A percentile compares a stretch with the other conserved stretches of the same genome.
phyloP scores from a whole-genome alignment of 1,140 invertebrate species.

The Drosophila melanica region DNA sequence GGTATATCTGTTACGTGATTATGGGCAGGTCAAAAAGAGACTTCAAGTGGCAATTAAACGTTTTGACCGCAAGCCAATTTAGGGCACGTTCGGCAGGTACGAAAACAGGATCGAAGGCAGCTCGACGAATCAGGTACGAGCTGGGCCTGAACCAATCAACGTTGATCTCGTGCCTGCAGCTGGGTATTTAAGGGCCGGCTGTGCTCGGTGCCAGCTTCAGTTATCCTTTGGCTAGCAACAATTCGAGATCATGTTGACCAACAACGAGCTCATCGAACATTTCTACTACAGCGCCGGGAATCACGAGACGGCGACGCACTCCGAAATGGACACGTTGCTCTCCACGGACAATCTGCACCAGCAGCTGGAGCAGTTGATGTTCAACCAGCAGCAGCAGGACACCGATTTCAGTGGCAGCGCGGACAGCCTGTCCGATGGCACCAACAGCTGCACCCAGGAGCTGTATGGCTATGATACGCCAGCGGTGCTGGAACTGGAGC shows the following conservation, averaged over 20 bases:
- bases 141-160: conserved; percentile 55
- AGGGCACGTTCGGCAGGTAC: conserved; percentile 56
- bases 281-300: conserved; percentile 53
- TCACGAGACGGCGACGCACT: neutral
- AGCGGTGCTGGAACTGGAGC: conserved; percentile 60
- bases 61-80: conserved; percentile 84
- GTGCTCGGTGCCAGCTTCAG: conserved; percentile 35
- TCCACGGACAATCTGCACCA: conserved; percentile 48
- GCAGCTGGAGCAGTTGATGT: conserved; percentile 62
- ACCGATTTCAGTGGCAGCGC: conserved; percentile 52
- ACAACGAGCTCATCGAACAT: conserved; percentile 67
- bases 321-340: conserved; percentile 21
- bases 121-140: conserved; percentile 68
- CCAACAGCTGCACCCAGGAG: conserved; percentile 51
- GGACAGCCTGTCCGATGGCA: conserved; percentile 64
- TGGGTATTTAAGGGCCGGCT: conserved; percentile 54
- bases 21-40: conserved; percentile 49
- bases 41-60: conserved; percentile 68
- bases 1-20: conserved; percentile 20
- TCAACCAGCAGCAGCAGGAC: conserved; percentile 30
- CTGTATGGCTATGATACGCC: conserved; percentile 48
- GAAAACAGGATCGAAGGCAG: conserved; percentile 21
- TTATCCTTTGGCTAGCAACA: conserved; percentile 61
- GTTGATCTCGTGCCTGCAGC: neutral
- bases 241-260: conserved; percentile 63